Conservation (phyloP, 2,113 vertebrate species). For the Cyphomyrus plagiostoma region DNA sequence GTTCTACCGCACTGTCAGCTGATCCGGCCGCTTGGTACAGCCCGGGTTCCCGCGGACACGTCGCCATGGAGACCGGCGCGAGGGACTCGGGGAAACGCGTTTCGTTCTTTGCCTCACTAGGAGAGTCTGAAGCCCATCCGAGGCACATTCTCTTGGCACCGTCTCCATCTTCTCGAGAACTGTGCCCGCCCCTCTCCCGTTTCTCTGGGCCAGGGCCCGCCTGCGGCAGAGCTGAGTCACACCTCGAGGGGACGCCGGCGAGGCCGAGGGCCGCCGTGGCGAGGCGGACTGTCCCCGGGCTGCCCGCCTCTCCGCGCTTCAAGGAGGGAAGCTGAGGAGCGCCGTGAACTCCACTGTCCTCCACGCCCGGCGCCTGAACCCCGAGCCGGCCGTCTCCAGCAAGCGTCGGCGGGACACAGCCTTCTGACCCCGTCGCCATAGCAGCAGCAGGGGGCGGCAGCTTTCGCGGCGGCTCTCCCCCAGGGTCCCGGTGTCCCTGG, state of each 20-base stretch:
- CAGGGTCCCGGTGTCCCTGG: slow-evolving; percentile 35
- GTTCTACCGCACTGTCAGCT: slow-evolving; percentile 56
- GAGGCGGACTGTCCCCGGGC: slow-evolving; percentile 49
- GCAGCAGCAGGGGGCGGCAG: slow-evolving; percentile 38
- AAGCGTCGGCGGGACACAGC: slow-evolving; percentile 19
- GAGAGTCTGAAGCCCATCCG: slow-evolving; percentile 48
- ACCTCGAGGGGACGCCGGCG: slow-evolving; percentile 37
- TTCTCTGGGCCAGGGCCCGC: slow-evolving; percentile 41
- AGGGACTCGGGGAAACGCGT: slow-evolving; percentile 34
- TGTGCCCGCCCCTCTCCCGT: slow-evolving; percentile 47
- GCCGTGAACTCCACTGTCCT: slow-evolving; percentile 50
- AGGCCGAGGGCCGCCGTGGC: slow-evolving; percentile 48
- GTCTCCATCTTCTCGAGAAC: slow-evolving; percentile 46
- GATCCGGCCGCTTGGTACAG: slow-evolving; percentile 56
- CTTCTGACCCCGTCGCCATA: slow-evolving; percentile 25
- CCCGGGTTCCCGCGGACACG: slow-evolving; percentile 48
- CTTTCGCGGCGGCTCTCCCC: slow-evolving; percentile 29
- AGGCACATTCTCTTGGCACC: slow-evolving; percentile 52
- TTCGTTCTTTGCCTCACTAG: slow-evolving; percentile 26
- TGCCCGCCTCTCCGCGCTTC: slow-evolving; percentile 52
- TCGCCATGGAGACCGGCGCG: slow-evolving; percentile 41
- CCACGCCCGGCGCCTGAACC: slow-evolving; percentile 31
- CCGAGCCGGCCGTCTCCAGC: slow-evolving; percentile 27
- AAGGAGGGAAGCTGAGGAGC: slow-evolving; percentile 52
- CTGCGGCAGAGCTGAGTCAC: slow-evolving; percentile 56